These are phyloP conservation scores for Leuctra nigra DNA, from an alignment of 2,888 invertebrate species.

Conservation along the genomic window DNA sequence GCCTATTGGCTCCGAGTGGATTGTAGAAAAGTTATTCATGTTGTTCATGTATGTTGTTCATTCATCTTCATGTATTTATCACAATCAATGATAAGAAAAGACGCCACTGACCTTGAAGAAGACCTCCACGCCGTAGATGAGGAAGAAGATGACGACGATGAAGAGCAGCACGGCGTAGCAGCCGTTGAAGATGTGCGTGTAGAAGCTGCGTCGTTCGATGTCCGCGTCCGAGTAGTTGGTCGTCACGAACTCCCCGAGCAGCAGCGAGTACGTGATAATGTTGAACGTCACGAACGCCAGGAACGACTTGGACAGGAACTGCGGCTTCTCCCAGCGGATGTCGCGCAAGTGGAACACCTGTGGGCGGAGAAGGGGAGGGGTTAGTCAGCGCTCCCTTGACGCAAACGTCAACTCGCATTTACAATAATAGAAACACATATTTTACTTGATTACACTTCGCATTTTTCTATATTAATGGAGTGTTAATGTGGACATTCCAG, in stretches of 20 bases:
- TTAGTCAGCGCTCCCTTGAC: no score
- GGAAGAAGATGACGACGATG: constrained; percentile 85
- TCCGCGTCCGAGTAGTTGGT: constrained; percentile 49
- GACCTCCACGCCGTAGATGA: constrained; percentile 91
- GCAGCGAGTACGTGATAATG: constrained; percentile 76
- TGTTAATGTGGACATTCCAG: no score
- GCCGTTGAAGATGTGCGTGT: constrained; percentile 84
- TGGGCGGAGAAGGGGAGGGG: no score
- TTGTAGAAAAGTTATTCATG: no score
- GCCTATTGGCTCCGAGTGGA: no score
- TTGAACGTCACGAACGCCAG: constrained; percentile 86
- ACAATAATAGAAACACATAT: no score
- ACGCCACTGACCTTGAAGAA: constrained; percentile 70
- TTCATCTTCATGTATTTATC: no score
- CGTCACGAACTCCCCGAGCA: constrained; percentile 59
- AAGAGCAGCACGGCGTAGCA: constrained; percentile 87
- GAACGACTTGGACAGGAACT: constrained; percentile 87
- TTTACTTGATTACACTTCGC: no score
- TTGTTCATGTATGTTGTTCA: no score
- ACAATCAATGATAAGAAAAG: no score
- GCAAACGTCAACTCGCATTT: no score
- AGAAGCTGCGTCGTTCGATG: constrained; percentile 57
- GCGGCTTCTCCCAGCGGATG: constrained; percentile 79
- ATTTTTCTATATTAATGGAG: no score
- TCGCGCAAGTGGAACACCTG: constrained; percentile 86